A percentile compares a stretch with the other conserved stretches of the same genome.
Evolutionary conservation across 1,140 invertebrate genomes (phyloP).

Genomic region (Wiebesia pumilae): DNA sequence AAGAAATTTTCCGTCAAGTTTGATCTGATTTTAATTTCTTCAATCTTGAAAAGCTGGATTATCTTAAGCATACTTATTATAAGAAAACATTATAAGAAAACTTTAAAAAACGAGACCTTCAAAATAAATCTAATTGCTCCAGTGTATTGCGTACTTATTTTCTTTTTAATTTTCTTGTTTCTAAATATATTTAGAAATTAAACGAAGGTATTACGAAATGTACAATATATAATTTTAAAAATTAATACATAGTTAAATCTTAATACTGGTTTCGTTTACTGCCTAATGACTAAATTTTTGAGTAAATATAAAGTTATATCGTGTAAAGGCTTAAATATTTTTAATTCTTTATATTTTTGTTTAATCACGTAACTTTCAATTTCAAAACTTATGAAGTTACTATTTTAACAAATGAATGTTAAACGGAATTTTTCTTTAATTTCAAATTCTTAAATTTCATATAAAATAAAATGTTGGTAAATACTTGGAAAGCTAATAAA

Average conservation of each 20-base stretch:
- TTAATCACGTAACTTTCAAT: background rate
- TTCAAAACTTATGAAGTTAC: background rate
- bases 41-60: background rate
- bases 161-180: background rate
- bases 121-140: background rate
- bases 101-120: background rate
- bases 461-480: background rate
- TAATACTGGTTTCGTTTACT: background rate
- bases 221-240: background rate
- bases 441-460: background rate
- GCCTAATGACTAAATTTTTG: background rate
- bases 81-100: background rate
- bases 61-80: background rate
- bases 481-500: background rate
- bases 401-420: background rate
- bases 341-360: background rate
- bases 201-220: background rate
- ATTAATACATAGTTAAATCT: background rate
- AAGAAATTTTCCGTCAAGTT: background rate
- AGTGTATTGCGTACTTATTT: no score
- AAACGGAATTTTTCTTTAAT: background rate
- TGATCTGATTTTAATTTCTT: background rate
- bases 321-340: background rate
- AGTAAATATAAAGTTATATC: background rate
- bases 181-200: background rate